Conservation (phyloP, 2,888 invertebrate genomes). For the Tupiocoris notatus region DNA sequence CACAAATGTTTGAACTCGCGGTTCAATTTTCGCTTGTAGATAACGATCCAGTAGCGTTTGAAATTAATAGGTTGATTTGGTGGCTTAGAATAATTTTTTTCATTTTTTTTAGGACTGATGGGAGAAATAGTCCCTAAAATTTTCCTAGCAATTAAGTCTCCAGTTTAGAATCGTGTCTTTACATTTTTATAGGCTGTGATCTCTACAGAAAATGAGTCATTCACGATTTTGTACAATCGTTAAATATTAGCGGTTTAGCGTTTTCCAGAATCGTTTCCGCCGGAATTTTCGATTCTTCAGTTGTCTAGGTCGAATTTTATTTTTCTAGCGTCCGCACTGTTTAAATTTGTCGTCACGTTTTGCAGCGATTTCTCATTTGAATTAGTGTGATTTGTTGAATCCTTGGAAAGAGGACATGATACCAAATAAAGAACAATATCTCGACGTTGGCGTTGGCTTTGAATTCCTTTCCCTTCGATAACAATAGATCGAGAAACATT, state of each 20-base stretch:
- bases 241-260: neutral
- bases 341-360: neutral
- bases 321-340: neutral
- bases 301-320: neutral
- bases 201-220: slow-evolving; percentile 21
- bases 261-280: no score
- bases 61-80: no score
- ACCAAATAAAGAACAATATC: slow-evolving; percentile 24
- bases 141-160: no score
- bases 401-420: slow-evolving; percentile 11
- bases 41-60: no score
- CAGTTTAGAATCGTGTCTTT: slow-evolving; percentile 5
- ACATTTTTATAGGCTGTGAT: slow-evolving; percentile 32
- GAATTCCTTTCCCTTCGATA: neutral
- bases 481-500: no score
- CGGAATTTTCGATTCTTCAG: no score
- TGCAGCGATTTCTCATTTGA: neutral
- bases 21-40: no score
- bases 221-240: slow-evolving; percentile 16
- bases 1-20: no score
- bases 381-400: neutral
- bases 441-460: slow-evolving; percentile 13
- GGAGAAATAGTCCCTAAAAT: neutral
- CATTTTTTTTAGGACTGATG: neutral
- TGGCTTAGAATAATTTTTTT: neutral